These are phyloP conservation scores for Sphaerophoria taeniata DNA, from an alignment of 2,888 invertebrate genomes.

Conservation along the genomic window DNA sequence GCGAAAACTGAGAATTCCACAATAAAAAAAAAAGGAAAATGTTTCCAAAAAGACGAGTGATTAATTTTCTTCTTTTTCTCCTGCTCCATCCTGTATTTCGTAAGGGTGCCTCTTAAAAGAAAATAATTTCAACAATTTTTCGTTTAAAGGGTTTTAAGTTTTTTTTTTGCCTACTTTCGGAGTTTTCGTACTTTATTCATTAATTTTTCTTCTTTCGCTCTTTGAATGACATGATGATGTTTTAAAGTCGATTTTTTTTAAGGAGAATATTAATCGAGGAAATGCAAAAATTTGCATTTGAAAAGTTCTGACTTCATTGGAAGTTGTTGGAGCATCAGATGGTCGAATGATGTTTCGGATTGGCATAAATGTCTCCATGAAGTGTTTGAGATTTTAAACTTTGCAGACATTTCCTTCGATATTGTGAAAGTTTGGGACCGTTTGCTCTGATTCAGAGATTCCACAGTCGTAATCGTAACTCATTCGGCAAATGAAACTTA, in stretches of 20 bases:
- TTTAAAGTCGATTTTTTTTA: conserved; percentile 29
- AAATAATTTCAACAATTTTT: conserved; percentile 71
- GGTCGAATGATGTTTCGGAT: conserved; percentile 10
- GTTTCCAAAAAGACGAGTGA: conserved; percentile 71
- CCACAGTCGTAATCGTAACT: not conserved
- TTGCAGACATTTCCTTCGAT: conserved; percentile 45
- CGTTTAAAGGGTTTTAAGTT: conserved; percentile 59
- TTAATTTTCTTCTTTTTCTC: conserved; percentile 64
- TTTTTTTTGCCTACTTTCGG: conserved; percentile 24
- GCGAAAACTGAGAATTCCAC: conserved; percentile 50
- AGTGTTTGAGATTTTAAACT: conserved; percentile 38
- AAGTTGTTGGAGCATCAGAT: conserved; percentile 21
- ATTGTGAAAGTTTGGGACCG: too few relatives aligned
- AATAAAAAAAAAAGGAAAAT: conserved; percentile 55
- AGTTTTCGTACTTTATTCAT: conserved; percentile 36
- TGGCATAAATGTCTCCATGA: conserved; percentile 38
- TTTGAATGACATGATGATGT: conserved; percentile 37
- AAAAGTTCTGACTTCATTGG: conserved; percentile 46
- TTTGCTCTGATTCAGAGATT: not conserved
- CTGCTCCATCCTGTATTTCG: conserved; percentile 36
- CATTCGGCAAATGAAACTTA: conserved; percentile 10
- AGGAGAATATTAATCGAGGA: conserved; percentile 38
- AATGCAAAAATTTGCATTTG: conserved; percentile 32
- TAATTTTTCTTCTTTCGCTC: conserved; percentile 32
- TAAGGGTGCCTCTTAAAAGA: conserved; percentile 33